These are phyloP conservation scores for Potamarius usumacintae DNA, from an alignment of 2,113 vertebrate species.

Conservation along the genomic window DNA sequence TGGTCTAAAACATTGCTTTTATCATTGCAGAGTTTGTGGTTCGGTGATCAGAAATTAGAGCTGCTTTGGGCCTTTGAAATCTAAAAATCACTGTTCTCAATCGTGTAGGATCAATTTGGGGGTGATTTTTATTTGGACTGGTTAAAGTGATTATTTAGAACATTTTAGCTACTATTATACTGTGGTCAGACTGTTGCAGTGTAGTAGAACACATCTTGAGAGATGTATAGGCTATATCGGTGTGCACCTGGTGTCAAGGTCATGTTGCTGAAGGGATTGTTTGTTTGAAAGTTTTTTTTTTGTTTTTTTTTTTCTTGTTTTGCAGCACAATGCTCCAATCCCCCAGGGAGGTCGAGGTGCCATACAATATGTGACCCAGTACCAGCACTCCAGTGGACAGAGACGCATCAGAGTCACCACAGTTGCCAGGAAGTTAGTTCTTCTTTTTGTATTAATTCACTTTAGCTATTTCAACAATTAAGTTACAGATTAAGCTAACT, in stretches of 20 bases:
- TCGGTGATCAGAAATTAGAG: not conserved
- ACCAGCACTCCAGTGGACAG: constrained; percentile 89
- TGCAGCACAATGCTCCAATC: constrained; percentile 87
- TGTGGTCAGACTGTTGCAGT: not conserved
- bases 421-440: constrained; percentile 84
- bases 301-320: constrained; percentile 21
- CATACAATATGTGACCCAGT: constrained; percentile 88
- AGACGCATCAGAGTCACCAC: constrained; percentile 86
- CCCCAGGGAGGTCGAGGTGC: constrained; percentile 89
- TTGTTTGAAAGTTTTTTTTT: not conserved
- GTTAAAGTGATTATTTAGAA: not conserved
- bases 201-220: too few species aligned
- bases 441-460: not conserved
- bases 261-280: not conserved
- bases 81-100: not conserved
- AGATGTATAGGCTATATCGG: not conserved
- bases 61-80: not conserved
- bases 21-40: not conserved
- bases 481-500: not conserved
- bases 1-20: not conserved
- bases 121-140: not conserved
- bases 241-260: not conserved
- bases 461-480: not conserved
- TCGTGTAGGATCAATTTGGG: not conserved
- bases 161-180: not conserved